These are phyloP conservation scores for Pandemis cinnamomeana DNA, from an alignment of 2,888 invertebrate species.

Conservation along the genomic window DNA sequence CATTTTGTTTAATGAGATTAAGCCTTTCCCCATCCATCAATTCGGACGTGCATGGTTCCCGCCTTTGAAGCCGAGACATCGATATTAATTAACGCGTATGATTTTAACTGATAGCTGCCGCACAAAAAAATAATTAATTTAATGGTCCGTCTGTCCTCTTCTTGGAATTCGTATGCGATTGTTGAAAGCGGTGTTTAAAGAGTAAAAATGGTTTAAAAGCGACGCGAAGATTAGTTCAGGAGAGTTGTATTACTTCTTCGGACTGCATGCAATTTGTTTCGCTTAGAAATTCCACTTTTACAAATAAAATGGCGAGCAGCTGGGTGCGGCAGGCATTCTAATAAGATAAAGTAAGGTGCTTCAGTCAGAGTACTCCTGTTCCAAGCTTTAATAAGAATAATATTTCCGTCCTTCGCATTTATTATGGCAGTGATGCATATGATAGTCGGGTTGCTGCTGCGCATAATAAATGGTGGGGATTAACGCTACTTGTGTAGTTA, in stretches of 20 bases:
- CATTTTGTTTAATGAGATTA: conserved; percentile 58
- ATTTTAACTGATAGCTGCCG: conserved; percentile 37
- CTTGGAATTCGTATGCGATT: background rate
- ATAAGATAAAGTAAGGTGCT: conserved; percentile 55
- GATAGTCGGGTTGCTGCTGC: background rate
- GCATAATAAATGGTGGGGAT: background rate
- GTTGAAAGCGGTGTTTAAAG: background rate
- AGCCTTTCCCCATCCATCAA: conserved; percentile 66
- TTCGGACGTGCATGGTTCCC: conserved; percentile 56
- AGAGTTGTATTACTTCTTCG: conserved; percentile 18
- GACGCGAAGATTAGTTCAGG: conserved; percentile 13
- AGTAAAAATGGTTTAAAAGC: conserved; percentile 14
- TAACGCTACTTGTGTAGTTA: background rate
- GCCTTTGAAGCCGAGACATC: conserved; percentile 66
- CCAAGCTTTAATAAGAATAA: conserved; percentile 47
- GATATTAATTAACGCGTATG: conserved; percentile 63
- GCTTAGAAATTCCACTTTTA: conserved; percentile 44
- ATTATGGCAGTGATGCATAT: conserved; percentile 23
- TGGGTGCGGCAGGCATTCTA: conserved; percentile 50
- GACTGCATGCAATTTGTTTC: conserved; percentile 44
- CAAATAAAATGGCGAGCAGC: conserved; percentile 48
- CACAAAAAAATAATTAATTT: conserved; percentile 24
- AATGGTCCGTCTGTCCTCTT: conserved; percentile 7
- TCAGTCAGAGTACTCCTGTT: conserved; percentile 44
- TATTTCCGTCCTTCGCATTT: conserved; percentile 47